These are phyloP conservation scores for Ammospiza nelsoni DNA, from an alignment of 2,113 vertebrate genomes.

Conservation along the genomic window DNA sequence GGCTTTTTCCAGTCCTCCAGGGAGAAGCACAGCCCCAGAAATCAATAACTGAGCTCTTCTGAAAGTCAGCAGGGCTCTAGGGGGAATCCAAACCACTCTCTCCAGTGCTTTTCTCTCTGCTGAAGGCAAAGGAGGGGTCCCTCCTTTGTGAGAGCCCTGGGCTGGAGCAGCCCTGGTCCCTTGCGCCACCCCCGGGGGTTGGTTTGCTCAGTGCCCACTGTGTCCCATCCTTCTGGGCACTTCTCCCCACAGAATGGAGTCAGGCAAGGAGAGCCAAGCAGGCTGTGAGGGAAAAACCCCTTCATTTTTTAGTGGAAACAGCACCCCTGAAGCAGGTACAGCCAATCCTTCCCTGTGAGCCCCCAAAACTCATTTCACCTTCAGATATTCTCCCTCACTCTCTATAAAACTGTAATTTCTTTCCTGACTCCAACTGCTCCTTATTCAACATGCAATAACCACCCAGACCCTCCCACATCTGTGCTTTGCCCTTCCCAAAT, in stretches of 20 bases:
- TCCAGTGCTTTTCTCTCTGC: neutral
- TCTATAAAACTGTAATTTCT: neutral
- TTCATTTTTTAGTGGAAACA: neutral
- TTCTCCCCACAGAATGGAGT: neutral
- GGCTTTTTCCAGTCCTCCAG: constrained; percentile 51
- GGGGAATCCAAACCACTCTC: neutral
- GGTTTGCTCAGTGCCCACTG: neutral
- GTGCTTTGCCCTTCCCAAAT: neutral
- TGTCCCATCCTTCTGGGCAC: neutral
- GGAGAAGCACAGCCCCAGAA: constrained; percentile 38
- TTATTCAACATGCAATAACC: neutral
- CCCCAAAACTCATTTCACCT: neutral
- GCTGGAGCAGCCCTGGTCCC: neutral
- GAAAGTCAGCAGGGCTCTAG: constrained; percentile 34
- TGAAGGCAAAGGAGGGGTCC: neutral
- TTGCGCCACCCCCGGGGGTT: neutral
- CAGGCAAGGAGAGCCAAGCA: neutral
- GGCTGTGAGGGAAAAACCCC: neutral
- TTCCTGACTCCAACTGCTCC: neutral
- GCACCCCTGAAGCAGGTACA: neutral
- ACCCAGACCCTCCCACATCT: neutral
- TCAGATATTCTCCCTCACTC: neutral
- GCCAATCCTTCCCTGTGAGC: neutral
- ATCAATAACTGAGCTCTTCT: constrained; percentile 42
- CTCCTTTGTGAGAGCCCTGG: neutral